Percentiles rank a stretch among this genome's conserved stretches.
Evolutionary conservation across 1,140 invertebrate species (phyloP).

Genomic region (Antheraea mylitta): DNA sequence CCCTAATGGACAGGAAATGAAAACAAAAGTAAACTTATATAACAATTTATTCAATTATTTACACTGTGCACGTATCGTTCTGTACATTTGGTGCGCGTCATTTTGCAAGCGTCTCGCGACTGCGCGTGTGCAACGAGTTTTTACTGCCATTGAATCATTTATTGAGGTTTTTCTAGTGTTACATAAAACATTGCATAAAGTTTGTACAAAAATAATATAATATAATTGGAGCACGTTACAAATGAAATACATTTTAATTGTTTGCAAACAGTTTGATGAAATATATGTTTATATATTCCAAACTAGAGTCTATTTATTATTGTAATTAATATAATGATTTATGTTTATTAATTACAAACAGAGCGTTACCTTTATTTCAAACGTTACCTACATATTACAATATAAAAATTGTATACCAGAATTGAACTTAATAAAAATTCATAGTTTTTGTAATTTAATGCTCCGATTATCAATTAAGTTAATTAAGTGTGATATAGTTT

Average conservation of each 20-base stretch:
- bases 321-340: too few relatives aligned
- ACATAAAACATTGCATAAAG: constrained; percentile 10
- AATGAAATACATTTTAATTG: neutral
- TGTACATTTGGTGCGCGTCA: constrained; percentile 18
- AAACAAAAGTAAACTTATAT: constrained; percentile 19
- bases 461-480: too few relatives aligned
- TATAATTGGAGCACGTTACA: neutral
- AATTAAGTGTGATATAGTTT: too few relatives aligned
- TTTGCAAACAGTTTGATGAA: neutral
- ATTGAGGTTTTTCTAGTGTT: neutral
- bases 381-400: too few relatives aligned
- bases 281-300: neutral
- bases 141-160: constrained; percentile 5
- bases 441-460: too few relatives aligned
- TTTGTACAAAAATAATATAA: constrained; percentile 1
- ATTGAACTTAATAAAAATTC: too few relatives aligned
- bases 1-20: constrained; percentile 10
- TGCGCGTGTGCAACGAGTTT: neutral
- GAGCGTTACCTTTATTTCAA: too few relatives aligned
- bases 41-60: constrained; percentile 20
- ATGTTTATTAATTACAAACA: too few relatives aligned
- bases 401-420: too few relatives aligned
- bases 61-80: constrained; percentile 10
- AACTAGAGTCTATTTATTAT: too few relatives aligned
- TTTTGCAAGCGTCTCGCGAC: constrained; percentile 29